Evolutionary conservation across 2,888 invertebrate genomes (phyloP), one percentile per base, ranked within the genome.

Genomic region (Cartodere bifasciata): DNA sequence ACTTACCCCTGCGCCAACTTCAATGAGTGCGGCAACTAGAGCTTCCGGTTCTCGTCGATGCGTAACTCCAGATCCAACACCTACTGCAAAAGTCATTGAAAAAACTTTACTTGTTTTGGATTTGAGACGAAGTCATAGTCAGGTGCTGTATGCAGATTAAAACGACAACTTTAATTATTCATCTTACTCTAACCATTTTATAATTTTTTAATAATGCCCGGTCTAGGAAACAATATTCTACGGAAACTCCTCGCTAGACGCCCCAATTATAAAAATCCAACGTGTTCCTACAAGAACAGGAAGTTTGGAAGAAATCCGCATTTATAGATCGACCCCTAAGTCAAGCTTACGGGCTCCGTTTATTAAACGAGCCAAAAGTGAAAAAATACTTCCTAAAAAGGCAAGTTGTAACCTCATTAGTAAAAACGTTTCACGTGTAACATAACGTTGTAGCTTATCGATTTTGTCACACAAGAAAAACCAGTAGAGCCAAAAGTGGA

Each of bases 1-100:
- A 0, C 57, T 78, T 39, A 84, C 85, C 1, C 86, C 86, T 1
- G 76, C 83, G 0, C 83, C 83, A 1, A 82, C 81, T 1, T 64
- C 80, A 3, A 75, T 75, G 4, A 82, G 82, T 49, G 75, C 74
- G 42, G 65, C 81, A 54, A 72, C 83, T 28, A 52, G 79, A 47
- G 69, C 80, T 35, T 69, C 83, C 45, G 66, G 77, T 36, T 53
- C 67, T 38, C 58, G 77, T 47, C 47, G 71, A 45, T 83, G 82
- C 46, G 67, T 81, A 14, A 82, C 82, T 0, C 82, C 82, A 0
- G 82, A 83, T 52, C 72, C 77, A 23, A 59, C 65, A 2, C 60
- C 63, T 1, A 62, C 62, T 29, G 45, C 53, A 6, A 48, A 52
- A 30, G 45, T 55, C 5, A 49, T 52, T 29, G 72, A 71, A 39